Evolutionary conservation across 2,888 invertebrate species (phyloP).

Genomic region (Heliconius erato): DNA sequence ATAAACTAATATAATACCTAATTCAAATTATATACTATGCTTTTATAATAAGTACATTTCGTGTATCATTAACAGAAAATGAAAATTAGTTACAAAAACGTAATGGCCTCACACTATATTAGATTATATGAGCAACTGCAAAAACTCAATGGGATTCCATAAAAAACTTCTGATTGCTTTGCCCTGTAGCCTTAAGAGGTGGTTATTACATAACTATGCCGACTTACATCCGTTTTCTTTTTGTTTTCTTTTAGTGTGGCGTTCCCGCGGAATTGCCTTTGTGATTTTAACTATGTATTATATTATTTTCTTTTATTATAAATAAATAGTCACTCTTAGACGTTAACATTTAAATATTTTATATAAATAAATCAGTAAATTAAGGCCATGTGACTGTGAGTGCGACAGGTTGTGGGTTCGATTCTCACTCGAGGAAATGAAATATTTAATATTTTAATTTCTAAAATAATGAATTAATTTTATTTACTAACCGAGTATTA

Average conservation of each 20-base stretch:
- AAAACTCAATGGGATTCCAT: constrained; percentile 29
- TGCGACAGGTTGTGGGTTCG: background rate
- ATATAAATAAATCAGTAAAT: background rate
- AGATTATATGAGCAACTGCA: constrained; percentile 19
- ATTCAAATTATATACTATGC: background rate
- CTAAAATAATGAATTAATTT: background rate
- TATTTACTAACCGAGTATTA: background rate
- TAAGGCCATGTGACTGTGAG: background rate
- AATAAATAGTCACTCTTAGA: background rate
- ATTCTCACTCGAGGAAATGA: background rate
- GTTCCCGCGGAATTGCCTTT: constrained; percentile 14
- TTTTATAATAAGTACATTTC: background rate
- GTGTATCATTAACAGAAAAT: background rate
- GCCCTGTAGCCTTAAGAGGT: constrained; percentile 35
- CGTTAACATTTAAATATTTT: background rate
- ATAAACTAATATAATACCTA: too few relatives aligned
- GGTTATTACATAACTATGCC: constrained; percentile 42
- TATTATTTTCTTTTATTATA: background rate
- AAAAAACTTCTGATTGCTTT: constrained; percentile 32
- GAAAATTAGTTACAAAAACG: constrained; percentile 26
- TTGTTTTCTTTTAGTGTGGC: constrained; percentile 4
- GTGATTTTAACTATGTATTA: background rate
- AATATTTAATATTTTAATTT: background rate
- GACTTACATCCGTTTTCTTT: constrained; percentile 53
- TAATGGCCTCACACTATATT: constrained; percentile 18